Evolutionary conservation across 1,140 invertebrate species (phyloP).

Genomic region (Aphaenogaster rudis): DNA sequence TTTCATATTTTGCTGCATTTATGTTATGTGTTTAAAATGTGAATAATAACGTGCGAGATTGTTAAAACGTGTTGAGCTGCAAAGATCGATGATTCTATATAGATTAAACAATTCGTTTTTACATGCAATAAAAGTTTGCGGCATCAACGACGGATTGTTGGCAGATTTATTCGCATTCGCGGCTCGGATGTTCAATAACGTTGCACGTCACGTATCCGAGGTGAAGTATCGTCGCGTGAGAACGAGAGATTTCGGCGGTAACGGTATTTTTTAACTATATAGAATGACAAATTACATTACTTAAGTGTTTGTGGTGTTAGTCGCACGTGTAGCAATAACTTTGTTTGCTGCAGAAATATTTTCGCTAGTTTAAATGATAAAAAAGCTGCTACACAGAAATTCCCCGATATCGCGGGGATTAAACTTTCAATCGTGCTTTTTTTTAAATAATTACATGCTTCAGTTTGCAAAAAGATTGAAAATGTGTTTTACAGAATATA

Average conservation of each 20-base stretch:
- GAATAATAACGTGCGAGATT: neutral
- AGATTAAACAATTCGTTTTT: constrained; percentile 39
- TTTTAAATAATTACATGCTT: neutral
- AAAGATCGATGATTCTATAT: neutral
- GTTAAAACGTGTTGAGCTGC: neutral
- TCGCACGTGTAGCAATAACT: constrained; percentile 5
- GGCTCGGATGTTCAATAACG: constrained; percentile 47
- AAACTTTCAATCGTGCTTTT: neutral
- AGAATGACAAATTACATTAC: constrained; percentile 44
- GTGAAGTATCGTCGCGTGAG: constrained; percentile 50
- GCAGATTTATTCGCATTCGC: constrained; percentile 36
- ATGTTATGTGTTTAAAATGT: neutral
- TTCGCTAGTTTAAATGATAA: neutral
- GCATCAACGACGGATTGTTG: constrained; percentile 27
- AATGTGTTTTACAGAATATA: neutral
- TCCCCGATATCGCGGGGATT: neutral
- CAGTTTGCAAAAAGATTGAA: neutral
- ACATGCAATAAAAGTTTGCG: constrained; percentile 33
- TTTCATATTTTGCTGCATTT: neutral
- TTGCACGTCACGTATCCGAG: constrained; percentile 33
- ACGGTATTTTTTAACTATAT: constrained; percentile 39
- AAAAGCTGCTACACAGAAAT: neutral
- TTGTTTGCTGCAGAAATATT: constrained; percentile 17
- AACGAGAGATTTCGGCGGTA: constrained; percentile 46
- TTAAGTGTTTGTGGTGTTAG: constrained; percentile 34